Conservation (phyloP, 2,797 vertebrate species). For the Potorous gilbertii region DNA sequence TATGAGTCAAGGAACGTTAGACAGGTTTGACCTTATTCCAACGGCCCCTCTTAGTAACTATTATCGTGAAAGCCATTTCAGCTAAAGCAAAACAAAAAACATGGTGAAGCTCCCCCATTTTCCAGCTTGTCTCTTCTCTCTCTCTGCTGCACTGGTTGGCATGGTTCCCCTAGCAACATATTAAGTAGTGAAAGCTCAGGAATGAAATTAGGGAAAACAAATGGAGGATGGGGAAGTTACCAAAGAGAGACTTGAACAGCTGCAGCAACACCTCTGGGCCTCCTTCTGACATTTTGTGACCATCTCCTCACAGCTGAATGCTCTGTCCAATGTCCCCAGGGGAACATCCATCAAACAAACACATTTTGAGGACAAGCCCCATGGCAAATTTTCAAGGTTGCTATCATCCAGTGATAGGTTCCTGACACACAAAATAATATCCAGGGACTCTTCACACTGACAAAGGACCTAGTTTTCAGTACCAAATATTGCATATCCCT, state of each 20-base stretch:
- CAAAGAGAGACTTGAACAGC: constrained; percentile 38
- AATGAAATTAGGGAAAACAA: constrained; percentile 26
- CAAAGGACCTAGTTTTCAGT: not conserved
- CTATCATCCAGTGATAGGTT: constrained; percentile 40
- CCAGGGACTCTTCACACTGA: constrained; percentile 29
- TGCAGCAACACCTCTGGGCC: not conserved
- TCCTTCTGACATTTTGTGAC: not conserved
- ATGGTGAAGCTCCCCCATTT: not conserved
- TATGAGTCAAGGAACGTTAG: constrained; percentile 3
- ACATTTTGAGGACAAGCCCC: constrained; percentile 21
- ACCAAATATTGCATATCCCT: not conserved
- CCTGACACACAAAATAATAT: constrained; percentile 38
- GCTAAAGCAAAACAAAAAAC: not conserved
- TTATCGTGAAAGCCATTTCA: not conserved
- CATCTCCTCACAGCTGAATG: accelerated
- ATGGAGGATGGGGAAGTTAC: constrained; percentile 16
- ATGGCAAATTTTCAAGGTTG: constrained; percentile 17
- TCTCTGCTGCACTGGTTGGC: not conserved
- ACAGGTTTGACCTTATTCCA: not conserved
- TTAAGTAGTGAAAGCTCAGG: constrained; percentile 29
- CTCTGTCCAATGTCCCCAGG: not conserved
- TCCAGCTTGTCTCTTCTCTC: not conserved
- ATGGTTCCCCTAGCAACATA: constrained; percentile 30
- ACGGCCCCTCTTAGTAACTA: not conserved
- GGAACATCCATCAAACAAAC: constrained; percentile 19